Evolutionary conservation across 2,113 vertebrate species (phyloP).

Genomic region (Onychostoma macrolepis): DNA sequence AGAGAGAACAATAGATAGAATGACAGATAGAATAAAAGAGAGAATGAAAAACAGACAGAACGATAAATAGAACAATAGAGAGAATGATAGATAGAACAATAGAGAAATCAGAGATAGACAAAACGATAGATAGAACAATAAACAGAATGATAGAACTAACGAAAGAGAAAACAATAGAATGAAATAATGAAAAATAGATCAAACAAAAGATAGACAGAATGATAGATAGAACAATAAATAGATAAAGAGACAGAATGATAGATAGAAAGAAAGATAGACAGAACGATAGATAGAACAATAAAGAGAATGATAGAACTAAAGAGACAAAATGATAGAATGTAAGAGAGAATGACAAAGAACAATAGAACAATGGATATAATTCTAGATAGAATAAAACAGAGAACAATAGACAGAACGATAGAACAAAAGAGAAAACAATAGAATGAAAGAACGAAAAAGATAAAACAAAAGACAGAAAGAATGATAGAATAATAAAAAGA

Average conservation of each 20-base stretch:
- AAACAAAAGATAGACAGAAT: too few species aligned
- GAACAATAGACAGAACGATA: neutral
- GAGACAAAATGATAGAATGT: too few species aligned
- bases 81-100: fast-evolving
- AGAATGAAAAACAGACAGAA: neutral
- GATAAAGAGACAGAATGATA: too few species aligned
- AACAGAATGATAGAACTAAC: too few species aligned
- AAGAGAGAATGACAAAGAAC: too few species aligned
- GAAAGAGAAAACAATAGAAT: too few species aligned
- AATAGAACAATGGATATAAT: neutral
- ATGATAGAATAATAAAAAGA: neutral
- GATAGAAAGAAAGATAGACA: fast-evolving
- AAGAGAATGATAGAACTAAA: too few species aligned
- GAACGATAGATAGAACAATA: fast-evolving
- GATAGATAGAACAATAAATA: fast-evolving
- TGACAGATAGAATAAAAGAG: neutral
- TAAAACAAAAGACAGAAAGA: neutral
- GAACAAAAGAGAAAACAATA: neutral
- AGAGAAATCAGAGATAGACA: fast-evolving
- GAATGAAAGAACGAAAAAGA: neutral
- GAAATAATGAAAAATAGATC: too few species aligned
- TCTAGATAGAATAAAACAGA: neutral
- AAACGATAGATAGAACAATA: neutral
- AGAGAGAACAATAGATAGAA: neutral
- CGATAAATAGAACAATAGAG: fast-evolving